A percentile compares a stretch with the other conserved stretches of the same genome.
Evolutionary conservation across 2,797 vertebrate species (phyloP).

Genomic region (Parauchenoglanis punctatus): DNA sequence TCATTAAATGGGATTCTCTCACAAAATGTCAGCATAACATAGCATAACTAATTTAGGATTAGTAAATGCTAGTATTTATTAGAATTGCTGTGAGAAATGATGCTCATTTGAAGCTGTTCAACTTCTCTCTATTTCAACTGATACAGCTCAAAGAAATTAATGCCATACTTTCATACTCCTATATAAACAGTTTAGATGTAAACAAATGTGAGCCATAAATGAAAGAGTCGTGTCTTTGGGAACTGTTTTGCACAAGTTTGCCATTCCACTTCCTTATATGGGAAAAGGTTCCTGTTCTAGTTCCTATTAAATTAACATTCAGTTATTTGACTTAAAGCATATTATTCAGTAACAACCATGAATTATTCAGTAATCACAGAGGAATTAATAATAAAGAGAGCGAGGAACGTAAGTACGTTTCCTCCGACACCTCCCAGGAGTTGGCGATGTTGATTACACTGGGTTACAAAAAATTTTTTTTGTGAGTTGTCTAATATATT

Average conservation of each 20-base stretch:
- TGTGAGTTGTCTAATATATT: too few relatives aligned
- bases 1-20: not conserved
- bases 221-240: not conserved
- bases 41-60: not conserved
- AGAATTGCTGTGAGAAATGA: not conserved
- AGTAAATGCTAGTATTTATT: not conserved
- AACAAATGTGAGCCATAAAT: not conserved
- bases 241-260: not conserved
- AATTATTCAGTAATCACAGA: not conserved
- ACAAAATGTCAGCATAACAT: not conserved
- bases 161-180: not conserved
- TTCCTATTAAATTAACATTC: not conserved
- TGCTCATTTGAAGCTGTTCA: not conserved
- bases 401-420: not conserved
- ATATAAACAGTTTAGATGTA: not conserved
- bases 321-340: not conserved
- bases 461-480: too few relatives aligned
- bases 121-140: not conserved
- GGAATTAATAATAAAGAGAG: not conserved
- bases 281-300: not conserved
- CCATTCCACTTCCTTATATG: not conserved
- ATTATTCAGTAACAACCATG: not conserved
- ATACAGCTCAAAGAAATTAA: not conserved
- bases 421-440: not conserved
- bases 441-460: not conserved